phyloP scores from a whole-genome alignment of 2,888 invertebrate genomes.

The Caenorhabditis sp. region DNA sequence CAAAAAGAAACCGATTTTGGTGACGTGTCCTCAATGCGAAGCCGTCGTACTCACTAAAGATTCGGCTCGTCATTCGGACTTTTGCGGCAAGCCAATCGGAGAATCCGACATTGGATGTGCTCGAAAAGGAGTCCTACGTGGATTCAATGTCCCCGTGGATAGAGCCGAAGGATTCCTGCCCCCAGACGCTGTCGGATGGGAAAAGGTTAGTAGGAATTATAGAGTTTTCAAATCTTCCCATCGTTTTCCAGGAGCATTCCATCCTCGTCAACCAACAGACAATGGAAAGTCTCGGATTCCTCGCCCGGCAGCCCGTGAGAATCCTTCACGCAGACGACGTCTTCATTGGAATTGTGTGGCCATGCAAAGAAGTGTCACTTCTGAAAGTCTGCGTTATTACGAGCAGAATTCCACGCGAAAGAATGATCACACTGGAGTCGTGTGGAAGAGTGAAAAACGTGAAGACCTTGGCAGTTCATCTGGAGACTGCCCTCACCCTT shows the following conservation, averaged over 20 bases:
- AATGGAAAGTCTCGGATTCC: slow-evolving; percentile 62
- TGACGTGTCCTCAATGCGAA: slow-evolving; percentile 38
- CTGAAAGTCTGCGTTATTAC: slow-evolving; percentile 35
- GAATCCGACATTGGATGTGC: slow-evolving; percentile 28
- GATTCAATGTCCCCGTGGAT: slow-evolving; percentile 43
- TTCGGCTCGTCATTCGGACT: slow-evolving; percentile 43
- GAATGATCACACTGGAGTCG: slow-evolving; percentile 32
- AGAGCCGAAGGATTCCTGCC: slow-evolving; percentile 42
- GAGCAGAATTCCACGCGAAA: slow-evolving; percentile 25
- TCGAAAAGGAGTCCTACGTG: slow-evolving; percentile 21
- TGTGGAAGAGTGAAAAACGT: slow-evolving; percentile 24
- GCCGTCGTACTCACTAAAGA: slow-evolving; percentile 42
- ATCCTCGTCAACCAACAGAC: slow-evolving; percentile 69
- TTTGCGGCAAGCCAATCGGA: slow-evolving; percentile 21
- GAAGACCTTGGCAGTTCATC: neutral
- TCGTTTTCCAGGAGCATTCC: slow-evolving; percentile 56
- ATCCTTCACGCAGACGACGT: slow-evolving; percentile 17
- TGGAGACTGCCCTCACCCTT: neutral
- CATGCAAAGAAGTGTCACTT: slow-evolving; percentile 68
- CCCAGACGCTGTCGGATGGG: slow-evolving; percentile 63
- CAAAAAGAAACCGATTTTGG: slow-evolving; percentile 44
- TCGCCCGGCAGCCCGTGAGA: slow-evolving; percentile 60
- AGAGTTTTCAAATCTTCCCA: neutral
- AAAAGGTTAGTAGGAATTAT: slow-evolving; percentile 24
- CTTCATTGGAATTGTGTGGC: slow-evolving; percentile 70